Evolutionary conservation across 1,140 invertebrate species (phyloP).

Genomic region (Drosophila chauvacae): DNA sequence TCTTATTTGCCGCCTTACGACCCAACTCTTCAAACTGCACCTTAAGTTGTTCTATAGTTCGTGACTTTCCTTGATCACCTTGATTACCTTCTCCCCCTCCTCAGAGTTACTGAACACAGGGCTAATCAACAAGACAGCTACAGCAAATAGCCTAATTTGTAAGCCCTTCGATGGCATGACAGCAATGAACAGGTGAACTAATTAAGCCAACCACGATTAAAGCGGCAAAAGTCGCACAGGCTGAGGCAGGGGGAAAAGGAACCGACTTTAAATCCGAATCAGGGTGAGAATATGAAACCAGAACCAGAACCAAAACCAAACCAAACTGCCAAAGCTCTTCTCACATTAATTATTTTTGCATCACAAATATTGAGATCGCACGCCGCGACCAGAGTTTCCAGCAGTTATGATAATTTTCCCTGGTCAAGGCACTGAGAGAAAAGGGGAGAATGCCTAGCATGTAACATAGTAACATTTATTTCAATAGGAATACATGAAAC

Average conservation of each 20-base stretch:
- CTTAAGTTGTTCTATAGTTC: conserved; percentile 19
- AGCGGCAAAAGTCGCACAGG: conserved; percentile 35
- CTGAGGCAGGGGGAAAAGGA: neutral
- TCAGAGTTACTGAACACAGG: neutral
- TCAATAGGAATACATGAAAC: neutral
- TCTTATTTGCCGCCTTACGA: too few species aligned
- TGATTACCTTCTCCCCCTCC: neutral
- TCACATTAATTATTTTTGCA: conserved; percentile 81
- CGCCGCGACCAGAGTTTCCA: conserved; percentile 20
- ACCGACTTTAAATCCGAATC: conserved; percentile 13
- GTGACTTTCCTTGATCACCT: conserved; percentile 14
- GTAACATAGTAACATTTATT: too few species aligned
- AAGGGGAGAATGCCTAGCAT: neutral
- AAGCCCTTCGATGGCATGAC: conserved; percentile 52
- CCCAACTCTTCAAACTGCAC: neutral
- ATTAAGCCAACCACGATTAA: conserved; percentile 59
- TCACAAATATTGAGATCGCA: conserved; percentile 69
- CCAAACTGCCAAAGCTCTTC: conserved; percentile 51
- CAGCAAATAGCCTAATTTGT: conserved; percentile 74
- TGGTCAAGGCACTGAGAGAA: conserved; percentile 13
- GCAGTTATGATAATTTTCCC: conserved; percentile 74
- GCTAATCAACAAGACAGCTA: conserved; percentile 53
- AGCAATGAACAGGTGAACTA: conserved; percentile 64
- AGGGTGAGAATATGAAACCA: conserved; percentile 29
- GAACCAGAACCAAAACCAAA: conserved; percentile 26